Base-by-base conservation (phyloP, 2,797 vertebrate species). In the Sebastes jordani region DNA sequence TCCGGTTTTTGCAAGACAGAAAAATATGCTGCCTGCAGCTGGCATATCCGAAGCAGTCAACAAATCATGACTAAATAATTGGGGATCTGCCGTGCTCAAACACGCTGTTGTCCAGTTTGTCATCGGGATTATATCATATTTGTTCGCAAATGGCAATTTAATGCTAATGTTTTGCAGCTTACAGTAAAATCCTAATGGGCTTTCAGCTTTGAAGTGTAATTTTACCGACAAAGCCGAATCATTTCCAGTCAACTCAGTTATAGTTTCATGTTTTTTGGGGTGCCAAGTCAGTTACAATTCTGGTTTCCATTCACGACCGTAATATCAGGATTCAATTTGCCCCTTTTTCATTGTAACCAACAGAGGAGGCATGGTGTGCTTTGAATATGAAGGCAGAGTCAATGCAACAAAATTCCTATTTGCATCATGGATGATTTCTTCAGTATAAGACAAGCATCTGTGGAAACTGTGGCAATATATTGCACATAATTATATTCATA, bases 101-200 rank as follows among this genome's bases (percentile, higher is more conserved):
- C 82, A 84, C 61, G 36, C 29, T 22, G 80, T 71, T 82, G 86
- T 90, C 80, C 87, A 82, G 78, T 88, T 87, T 80, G 80, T 87
- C 84, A 85, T 89, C 74, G 88, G 87, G 74, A 91, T 91, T 69
- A 83, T 86, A 88, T 91, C 81, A 76, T 80, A 81, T 93, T 90
- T 90, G 80, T 82, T 78, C 13, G n/a, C 83, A 89, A 91, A 90
- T 89, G 78, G 80, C 72, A 82, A 79, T 91, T 86, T 89, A 89
- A 92, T 88, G 90, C 80, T 80, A 80, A 88, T 92, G 81, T 87
- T 86, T 86, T 80, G 74, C 83, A 87, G 85, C 81, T 87, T 84
- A 88, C 77, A 76, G 74, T 89, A 62, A 81, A 89, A 88, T 84
- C 78, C 70, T 88, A 76, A 90, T 87, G 75, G 79, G 65, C 76